Base-by-base conservation (phyloP, 1,140 invertebrate species). In the Arctopsyche grandis region DNA sequence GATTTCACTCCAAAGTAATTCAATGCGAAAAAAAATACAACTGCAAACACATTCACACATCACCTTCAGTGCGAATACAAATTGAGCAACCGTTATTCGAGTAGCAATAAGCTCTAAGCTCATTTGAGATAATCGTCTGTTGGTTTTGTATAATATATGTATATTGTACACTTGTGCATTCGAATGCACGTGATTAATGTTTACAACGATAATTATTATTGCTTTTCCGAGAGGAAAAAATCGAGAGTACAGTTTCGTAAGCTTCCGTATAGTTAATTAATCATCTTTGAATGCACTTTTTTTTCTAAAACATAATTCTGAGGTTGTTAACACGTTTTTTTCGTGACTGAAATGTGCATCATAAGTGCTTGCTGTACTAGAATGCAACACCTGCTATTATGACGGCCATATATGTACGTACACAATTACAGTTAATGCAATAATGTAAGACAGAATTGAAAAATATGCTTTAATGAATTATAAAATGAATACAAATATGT, bases 401-500 rank as follows among this genome's bases (percentile, higher is more conserved):
- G 63, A 66, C 21, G 5, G 56, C 56, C 19, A 21, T 38, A 5
- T 22, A 22, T 66, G 24, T 66, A 63, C 58, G 21, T 9, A 22
- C 19, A 63, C 24, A 66, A 66, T 66, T 66, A 66, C 63, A 66
- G 63, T 66, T 66, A 66, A 26, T 66, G 9, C 63, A 3, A 24
- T 66, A 66, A 66, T 9, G 9, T 60, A 16, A n/a, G 56, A 60
- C 19, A 7, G 56, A 10, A 21, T 19, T 60, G 9, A 60, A 38
- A 38, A n/a, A n/a, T n/a, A n/a, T n/a, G n/a, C n/a, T n/a, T n/a
- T n/a, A n/a, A n/a, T n/a, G n/a, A n/a, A n/a, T n/a, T n/a, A n/a
- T n/a, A n/a, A n/a, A n/a, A n/a, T n/a, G n/a, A n/a, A n/a, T n/a
- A n/a, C n/a, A n/a, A n/a, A 38, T 38, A 38, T 38, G 29, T 38